A percentile compares a stretch with the other conserved stretches of the same genome.
These are phyloP conservation scores for Thera britannica DNA, from an alignment of 2,888 invertebrate genomes.

Conservation along the genomic window DNA sequence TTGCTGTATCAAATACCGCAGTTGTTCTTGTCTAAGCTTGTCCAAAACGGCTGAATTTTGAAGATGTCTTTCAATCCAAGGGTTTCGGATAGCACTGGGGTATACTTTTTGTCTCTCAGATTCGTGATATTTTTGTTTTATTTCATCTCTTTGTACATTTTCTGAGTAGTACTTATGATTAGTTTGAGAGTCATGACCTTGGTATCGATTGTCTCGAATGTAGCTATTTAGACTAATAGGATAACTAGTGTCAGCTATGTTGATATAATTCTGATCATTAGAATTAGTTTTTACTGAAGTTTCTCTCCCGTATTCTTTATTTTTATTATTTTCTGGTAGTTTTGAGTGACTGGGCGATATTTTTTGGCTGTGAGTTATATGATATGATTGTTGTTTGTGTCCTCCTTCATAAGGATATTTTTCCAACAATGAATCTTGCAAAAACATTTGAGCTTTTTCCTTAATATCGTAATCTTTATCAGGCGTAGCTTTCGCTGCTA, in stretches of 20 bases:
- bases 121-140: slow-evolving; percentile 8
- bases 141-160: not conserved
- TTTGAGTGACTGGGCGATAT: not conserved
- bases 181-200: not conserved
- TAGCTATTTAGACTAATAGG: not conserved
- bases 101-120: not conserved
- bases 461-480: slow-evolving; percentile 6
- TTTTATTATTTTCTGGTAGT: not conserved
- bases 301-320: not conserved
- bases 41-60: slow-evolving; percentile 5
- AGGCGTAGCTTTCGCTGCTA: not conserved
- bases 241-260: not conserved
- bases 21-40: slow-evolving; percentile 3
- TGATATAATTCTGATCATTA: not conserved
- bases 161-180: slow-evolving; percentile 1
- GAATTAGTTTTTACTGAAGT: not conserved
- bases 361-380: slow-evolving; percentile 4
- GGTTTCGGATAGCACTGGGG: not conserved
- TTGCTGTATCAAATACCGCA: not conserved
- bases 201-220: not conserved
- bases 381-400: not conserved
- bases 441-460: not conserved
- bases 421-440: not conserved
- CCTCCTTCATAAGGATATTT: not conserved
- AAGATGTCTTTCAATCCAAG: slow-evolving; percentile 1